Base-by-base conservation (phyloP, 2,888 invertebrate species). In the Tillus elongatus region DNA sequence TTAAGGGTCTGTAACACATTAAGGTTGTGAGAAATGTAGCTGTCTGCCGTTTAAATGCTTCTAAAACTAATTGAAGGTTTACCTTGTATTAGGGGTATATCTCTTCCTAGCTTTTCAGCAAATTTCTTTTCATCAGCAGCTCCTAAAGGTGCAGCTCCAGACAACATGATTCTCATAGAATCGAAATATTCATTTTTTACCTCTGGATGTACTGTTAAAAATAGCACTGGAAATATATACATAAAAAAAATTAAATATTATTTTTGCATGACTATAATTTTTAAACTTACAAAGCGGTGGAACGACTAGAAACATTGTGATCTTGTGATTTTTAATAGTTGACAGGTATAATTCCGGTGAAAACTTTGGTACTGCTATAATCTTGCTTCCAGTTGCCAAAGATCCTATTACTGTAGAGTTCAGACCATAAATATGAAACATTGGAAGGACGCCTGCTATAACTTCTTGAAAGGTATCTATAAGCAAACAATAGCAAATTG, bases 141-240 rank as follows among this genome's bases (percentile, higher is more conserved):
- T 4, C 38, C 16, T 15, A 40, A 28, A 8, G 40, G 40, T 6
- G 40, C 40, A 1, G 38, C 40, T 12, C 40, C 40, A 30, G 30
- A 30, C 14, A 27, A 8, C 3, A 40, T 34, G 8, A 27, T 13
- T n/a, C 10, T 33, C 3, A 37, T 33, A 13, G 14, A 2, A 14
- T 19, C 15, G 1, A 40, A 16, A 12, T 40, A 37, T 27, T 40
- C 40, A 2, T 13, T 37, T 13, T 33, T 36, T 1, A 40, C 34
- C 2, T 27, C 37, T 24, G 31, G 32, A 16, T 40, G 37, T 19
- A 31, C 27, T 3, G 40, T 37, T n/a, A 40, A 30, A 40, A 40
- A 38, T 28, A 40, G 15, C 11, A 40, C 40, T 40, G 13, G n/a
- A 11, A 36, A 32, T 29, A 26, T 19, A 4, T 3, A 2, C 11